A percentile compares a stretch with the other conserved stretches of the same genome.
Conservation (phyloP, 2,113 vertebrate species). For the Ornithorhynchus anatinus region DNA sequence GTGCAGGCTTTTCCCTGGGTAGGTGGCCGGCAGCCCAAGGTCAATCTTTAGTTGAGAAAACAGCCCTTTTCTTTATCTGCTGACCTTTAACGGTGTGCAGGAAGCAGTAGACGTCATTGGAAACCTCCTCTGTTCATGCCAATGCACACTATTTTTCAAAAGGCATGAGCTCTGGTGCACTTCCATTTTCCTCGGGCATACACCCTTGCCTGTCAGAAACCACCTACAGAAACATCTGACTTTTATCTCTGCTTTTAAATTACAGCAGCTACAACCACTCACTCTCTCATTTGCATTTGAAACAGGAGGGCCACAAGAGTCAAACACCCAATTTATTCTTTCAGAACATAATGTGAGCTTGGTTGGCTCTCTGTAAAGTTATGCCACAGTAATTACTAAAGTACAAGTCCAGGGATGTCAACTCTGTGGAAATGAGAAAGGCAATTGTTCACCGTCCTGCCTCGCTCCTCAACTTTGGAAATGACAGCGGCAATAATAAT, state of each 20-base stretch:
- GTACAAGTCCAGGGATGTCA: background rate
- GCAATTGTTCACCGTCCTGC: no score
- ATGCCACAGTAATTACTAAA: background rate
- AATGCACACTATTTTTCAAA: background rate
- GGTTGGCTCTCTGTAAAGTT: background rate
- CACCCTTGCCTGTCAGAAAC: background rate
- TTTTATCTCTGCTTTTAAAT: background rate
- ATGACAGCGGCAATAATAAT: no score
- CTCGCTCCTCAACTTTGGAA: no score
- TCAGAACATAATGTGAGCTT: background rate
- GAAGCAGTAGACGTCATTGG: background rate
- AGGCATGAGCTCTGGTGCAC: no score
- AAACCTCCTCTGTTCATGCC: background rate
- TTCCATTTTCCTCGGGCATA: background rate
- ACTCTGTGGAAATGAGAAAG: background rate
- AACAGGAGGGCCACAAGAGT: background rate
- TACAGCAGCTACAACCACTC: background rate
- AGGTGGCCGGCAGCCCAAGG: background rate
- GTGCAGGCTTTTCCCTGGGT: background rate
- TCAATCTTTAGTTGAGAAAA: background rate
- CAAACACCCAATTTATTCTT: background rate
- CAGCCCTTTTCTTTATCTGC: background rate
- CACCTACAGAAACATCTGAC: background rate
- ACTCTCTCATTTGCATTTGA: constrained; percentile 1
- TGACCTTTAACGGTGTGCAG: background rate